Base-by-base conservation (phyloP, 2,797 vertebrate genomes). In the Phrynocephalus vlangalii region DNA sequence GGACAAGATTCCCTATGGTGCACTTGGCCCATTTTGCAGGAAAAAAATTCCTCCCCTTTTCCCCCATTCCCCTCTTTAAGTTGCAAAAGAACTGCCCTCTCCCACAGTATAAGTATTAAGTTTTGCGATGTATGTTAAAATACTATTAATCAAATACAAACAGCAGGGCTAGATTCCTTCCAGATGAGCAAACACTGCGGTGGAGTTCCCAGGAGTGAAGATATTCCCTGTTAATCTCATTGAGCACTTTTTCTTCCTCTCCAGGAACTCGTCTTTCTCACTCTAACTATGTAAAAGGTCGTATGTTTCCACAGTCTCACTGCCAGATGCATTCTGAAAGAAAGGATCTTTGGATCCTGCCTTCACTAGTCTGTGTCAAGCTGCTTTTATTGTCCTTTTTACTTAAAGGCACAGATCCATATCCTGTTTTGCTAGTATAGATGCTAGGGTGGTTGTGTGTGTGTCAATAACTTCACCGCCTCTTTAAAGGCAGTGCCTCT, bases 261-360 rank as follows among this genome's bases (percentile, higher is more conserved):
- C 80, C 90, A 91, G 84, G 90, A 90, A 84, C 76, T 87, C 86
- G 89, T 94, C 89, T 93, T 92, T 91, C 76, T 87, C 87, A 82
- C 33, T 82, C 9, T 82, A 88, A 92, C 50, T 80, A 91, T 94
- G 80, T 28, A 91, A 93, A 95, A 94, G 91, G 93, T 95, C 91
- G 50, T 80, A 78, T 52, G 20, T 95, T 94, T 90, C 94, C 92
- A 86, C 79, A 91, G 30, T 68, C 50, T 78, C 66, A 38, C 38
- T 94, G 90, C 89, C 94, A 90, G 95, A 92, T 75, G 9, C 48
- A 81, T 75, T 79, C 6, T 85, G 89, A 84, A 95, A 93, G 83
- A 92, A 92, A 86, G 33, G 18, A 13, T 70, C 81, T 82, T 92
- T 90, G 93, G 71, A 91, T 76, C 89, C 63, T 22, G 77, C 91